Evolutionary conservation across 2,797 vertebrate genomes (phyloP).

Genomic region (Brachymystax lenok): DNA sequence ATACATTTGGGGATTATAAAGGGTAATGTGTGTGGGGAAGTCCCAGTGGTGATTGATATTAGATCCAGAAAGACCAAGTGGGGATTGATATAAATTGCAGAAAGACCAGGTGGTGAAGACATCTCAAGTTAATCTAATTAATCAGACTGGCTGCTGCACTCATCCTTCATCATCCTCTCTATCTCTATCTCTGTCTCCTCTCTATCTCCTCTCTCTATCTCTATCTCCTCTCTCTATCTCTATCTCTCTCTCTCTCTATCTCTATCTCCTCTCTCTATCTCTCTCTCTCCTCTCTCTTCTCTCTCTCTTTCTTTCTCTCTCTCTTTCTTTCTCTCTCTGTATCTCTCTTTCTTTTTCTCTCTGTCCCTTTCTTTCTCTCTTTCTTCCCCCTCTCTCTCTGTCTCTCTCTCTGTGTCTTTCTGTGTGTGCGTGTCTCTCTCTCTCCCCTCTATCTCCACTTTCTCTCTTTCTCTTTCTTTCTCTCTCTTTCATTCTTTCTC

Average conservation of each 20-base stretch:
- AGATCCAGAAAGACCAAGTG: conserved; percentile 4
- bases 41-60: conserved; percentile 4
- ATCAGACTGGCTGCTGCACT: neutral
- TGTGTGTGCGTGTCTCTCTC: too few species aligned
- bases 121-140: neutral
- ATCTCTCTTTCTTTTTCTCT: too few species aligned
- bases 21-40: conserved; percentile 36
- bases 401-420: too few species aligned
- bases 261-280: neutral
- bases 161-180: conserved; percentile 53
- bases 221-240: too few species aligned
- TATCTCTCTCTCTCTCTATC: too few species aligned
- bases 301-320: neutral
- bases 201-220: too few species aligned
- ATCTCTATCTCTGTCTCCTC: conserved; percentile 27
- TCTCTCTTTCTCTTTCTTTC: too few species aligned
- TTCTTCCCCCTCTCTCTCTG: too few species aligned
- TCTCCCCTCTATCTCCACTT: too few species aligned
- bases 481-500: too few species aligned
- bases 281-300: neutral
- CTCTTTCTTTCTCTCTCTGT: too few species aligned
- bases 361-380: too few species aligned
- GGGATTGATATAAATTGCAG: neutral
- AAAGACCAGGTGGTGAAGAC: conserved; percentile 4
- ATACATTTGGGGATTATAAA: conserved; percentile 25